These are phyloP conservation scores for Eupithecia insigniata DNA, from an alignment of 2,888 invertebrate species.

Conservation along the genomic window DNA sequence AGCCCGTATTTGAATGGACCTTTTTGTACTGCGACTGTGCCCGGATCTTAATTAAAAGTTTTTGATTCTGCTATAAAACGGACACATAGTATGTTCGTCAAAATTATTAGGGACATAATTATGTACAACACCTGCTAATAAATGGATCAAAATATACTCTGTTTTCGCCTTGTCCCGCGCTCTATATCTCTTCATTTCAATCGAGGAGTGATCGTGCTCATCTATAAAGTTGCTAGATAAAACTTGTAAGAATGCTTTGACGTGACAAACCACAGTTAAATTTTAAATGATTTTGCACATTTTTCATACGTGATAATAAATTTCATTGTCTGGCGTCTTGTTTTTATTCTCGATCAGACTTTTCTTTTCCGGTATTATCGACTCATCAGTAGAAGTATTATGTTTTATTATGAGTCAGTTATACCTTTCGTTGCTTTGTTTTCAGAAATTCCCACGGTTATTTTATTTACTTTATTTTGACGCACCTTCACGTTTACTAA, in stretches of 20 bases:
- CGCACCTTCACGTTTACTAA: slow-evolving; percentile 1
- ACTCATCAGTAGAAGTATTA: neutral
- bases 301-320: slow-evolving; percentile 28
- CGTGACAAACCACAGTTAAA: slow-evolving; percentile 21
- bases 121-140: neutral
- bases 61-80: neutral
- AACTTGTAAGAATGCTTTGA: slow-evolving; percentile 10
- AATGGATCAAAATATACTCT: neutral
- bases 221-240: neutral
- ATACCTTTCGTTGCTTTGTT: neutral
- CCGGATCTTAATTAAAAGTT: no score
- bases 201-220: neutral
- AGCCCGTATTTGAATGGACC: no score
- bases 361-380: slow-evolving; percentile 9
- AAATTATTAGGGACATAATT: neutral
- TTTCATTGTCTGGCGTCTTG: slow-evolving; percentile 13
- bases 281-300: slow-evolving; percentile 17
- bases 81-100: neutral
- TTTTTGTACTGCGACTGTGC: no score
- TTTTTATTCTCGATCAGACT: slow-evolving; percentile 10
- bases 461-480: slow-evolving; percentile 18
- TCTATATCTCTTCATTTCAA: neutral
- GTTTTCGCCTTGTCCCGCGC: neutral
- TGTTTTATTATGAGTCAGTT: neutral
- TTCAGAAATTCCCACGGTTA: neutral